These are phyloP conservation scores for Anoplolepis gracilipes DNA, from an alignment of 1,140 invertebrate genomes.

Conservation along the genomic window DNA sequence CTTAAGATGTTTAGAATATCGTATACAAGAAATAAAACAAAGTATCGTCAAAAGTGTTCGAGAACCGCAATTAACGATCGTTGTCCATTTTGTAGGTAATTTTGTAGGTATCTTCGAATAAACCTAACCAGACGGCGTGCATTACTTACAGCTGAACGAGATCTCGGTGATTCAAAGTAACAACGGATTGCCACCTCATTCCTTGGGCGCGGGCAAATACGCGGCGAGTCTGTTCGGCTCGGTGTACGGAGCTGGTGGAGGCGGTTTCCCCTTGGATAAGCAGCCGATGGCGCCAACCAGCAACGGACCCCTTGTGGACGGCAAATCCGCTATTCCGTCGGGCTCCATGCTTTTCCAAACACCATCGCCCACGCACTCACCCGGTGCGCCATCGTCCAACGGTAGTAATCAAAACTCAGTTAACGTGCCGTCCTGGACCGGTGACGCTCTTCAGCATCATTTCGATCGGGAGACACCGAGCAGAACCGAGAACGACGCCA, in stretches of 20 bases:
- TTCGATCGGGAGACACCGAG: slow-evolving; percentile 79
- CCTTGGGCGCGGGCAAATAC: slow-evolving; percentile 81
- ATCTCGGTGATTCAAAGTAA: slow-evolving; percentile 88
- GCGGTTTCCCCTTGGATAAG: slow-evolving; percentile 79
- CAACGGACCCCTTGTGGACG: slow-evolving; percentile 80
- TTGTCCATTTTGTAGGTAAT: slow-evolving; percentile 59
- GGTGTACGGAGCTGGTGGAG: slow-evolving; percentile 78
- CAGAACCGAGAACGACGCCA: slow-evolving; percentile 77
- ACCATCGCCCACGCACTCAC: slow-evolving; percentile 82
- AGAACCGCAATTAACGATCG: slow-evolving; percentile 2
- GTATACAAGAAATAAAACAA: background rate
- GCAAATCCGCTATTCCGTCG: slow-evolving; percentile 79
- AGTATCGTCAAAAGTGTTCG: background rate
- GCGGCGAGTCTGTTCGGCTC: slow-evolving; percentile 84
- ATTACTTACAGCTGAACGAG: slow-evolving; percentile 87
- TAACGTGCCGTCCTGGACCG: slow-evolving; percentile 80
- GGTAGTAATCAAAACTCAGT: slow-evolving; percentile 81
- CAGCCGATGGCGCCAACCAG: slow-evolving; percentile 77
- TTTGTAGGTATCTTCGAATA: slow-evolving; percentile 57
- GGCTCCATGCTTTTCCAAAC: slow-evolving; percentile 84
- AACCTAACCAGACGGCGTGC: slow-evolving; percentile 65
- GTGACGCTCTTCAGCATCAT: slow-evolving; percentile 81
- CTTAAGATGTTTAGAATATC: background rate
- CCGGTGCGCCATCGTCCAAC: slow-evolving; percentile 80
- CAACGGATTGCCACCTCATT: slow-evolving; percentile 83